Base-by-base conservation (phyloP, 2,113 vertebrate species). In the Chrysemys picta region DNA sequence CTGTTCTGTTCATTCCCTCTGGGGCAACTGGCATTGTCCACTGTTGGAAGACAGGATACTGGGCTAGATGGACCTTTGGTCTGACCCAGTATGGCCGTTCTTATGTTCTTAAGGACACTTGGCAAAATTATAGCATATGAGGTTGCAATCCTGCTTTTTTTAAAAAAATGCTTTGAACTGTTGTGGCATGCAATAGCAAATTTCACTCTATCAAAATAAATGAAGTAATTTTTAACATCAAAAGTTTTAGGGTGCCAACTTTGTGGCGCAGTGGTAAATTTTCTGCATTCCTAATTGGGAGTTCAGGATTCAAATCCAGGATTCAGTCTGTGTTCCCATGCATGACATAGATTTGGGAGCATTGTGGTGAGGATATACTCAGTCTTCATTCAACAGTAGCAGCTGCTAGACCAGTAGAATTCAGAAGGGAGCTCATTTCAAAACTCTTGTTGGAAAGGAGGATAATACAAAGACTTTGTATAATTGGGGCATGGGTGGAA, bases 21-120 rank as follows among this genome's bases (percentile, higher is more conserved):
- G 19, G 53, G 21, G 21, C 53, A 54, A 3, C 21, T 54, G 53
- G 53, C 53, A 54, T 54, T 54, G 21, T 21, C 53, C 53, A 54
- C 21, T 54, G 53, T 54, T 1, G 53, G 53, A 54, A 54, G 53
- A 22, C 53, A 54, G 53, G 53, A 54, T 54, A 54, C 21, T 54
- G 21, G 53, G 21, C 53, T 54, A 54, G 21, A 54, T 54, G 21
- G 53, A 54, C 21, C 21, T 54, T 54, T 54, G 53, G 19, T 54
- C 53, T 54, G 21, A 54, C 53, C 53, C 53, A 54, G 6, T 54
- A 54, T 54, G 53, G 53, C 21, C 8, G 8, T 22, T 6, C 21
- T 21, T 54, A 54, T 54, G 19, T 54, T 54, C 19, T 22, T 54
- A 54, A 54, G 53, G 49, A 95, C 95, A 84, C 72, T 94, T 93